Evolutionary conservation across 1,140 invertebrate species (phyloP), one percentile per base, ranked within the genome.

Genomic region (Pachypeltis micranthus): DNA sequence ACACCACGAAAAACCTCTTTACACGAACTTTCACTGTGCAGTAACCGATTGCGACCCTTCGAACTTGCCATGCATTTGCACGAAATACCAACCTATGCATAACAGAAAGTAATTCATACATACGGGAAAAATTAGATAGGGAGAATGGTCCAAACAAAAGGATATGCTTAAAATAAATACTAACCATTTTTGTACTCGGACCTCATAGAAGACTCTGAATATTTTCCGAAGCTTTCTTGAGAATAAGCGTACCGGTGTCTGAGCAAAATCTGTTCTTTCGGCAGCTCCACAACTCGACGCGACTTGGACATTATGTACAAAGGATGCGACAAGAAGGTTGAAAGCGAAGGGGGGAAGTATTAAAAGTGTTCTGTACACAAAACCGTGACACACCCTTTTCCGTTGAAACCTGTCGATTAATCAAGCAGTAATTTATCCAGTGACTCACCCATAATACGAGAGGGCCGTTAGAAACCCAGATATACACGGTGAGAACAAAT

Each of bases 171-270:
- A 47, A 47, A 23, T 47, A 23, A n/a, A 7, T 59, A 59, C 57
- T 59, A 59, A 59, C 57, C 57, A 59, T 59, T 59, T 28, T 28
- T 59, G 57, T 59, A 59, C 24, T 59, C 57, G 28, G 57, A 59
- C 57, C 57, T 59, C 14, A 59, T n/a, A n/a, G 57, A 59, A 23
- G 57, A 28, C 24, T 59, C 57, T n/a, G 57, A 59, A 34, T 59
- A 59, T 59, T 59, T 59, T 16, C 26, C 57, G 31, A 59, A 59
- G 26, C 57, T 59, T 25, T 59, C 57, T 31, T 59, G 57, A n/a
- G 57, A 59, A n/a, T 59, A 59, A 14, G 26, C 57, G 57, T 59
- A 59, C n/a, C 57, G 26, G 26, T 27, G 26, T 23, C 57, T 59
- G n/a, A 59, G 28, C 57, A 31, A 31, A 59, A 59, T 59, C 19